Evolutionary conservation across 2,797 vertebrate genomes (phyloP), one percentile per base, ranked within the genome.

Genomic region (Austrolebias charrua): DNA sequence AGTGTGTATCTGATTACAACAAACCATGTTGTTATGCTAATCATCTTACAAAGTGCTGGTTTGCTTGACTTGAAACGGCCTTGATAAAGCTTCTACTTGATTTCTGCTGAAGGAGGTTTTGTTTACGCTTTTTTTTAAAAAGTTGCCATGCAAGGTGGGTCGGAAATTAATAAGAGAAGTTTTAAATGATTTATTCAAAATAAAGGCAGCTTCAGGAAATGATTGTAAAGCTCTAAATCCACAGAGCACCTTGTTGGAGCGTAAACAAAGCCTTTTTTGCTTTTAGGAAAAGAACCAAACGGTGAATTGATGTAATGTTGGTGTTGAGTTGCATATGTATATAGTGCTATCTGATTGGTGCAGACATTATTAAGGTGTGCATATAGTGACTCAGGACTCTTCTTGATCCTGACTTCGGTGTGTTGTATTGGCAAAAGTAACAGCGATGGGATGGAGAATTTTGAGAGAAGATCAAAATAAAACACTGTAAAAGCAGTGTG

Each of bases 31-130:
- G 88, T 87, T 63, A 71, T 69, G 80, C 65, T 62, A 47, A 71
- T 73, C 65, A 73, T 79, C 63, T 82, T 73, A 75, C 43, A 63
- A 80, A 83, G 73, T 67, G 81, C 60, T 55, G 71, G 75, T 63
- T 91, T 57, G 86, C 88, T 89, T 90, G 90, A 87, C 89, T 91
- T 91, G 79, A 65, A 80, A 83, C 68, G 69, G 76, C 79, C 85
- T 89, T 86, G 49, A 78, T 71, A 63, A 73, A 62, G 73, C 20
- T 38, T 81, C 75, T 70, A 71, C 71, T 74, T 60, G 68, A 79
- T 45, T 73, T 78, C 49, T 77, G 66, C 73, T 71, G 80, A 79
- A 82, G 73, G 76, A 85, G 86, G 84, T 86, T 89, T 90, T 90
- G 85, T 91, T 89, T 91, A 79, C 66, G 58, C 79, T 88, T n/a